Base-by-base conservation (phyloP, 2,113 vertebrate species). In the Dipodomys merriami region DNA sequence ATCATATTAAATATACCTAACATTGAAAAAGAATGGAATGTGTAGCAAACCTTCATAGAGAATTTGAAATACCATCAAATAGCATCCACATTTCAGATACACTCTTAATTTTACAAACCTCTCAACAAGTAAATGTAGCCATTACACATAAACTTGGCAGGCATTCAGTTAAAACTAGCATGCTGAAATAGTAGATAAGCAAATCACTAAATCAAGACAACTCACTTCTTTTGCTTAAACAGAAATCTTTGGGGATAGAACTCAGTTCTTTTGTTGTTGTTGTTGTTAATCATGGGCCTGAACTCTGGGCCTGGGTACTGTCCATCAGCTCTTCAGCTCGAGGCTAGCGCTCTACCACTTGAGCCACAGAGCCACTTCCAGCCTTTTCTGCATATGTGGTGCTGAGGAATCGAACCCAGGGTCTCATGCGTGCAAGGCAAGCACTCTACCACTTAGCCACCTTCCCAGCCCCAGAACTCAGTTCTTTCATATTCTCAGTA, bases 151-250 rank as follows among this genome's bases (percentile, higher is more conserved):
- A 71, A 90, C 82, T 83, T 93, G 86, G 91, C 89, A 94, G 39
- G 62, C 30, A 87, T 68, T 94, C 86, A 76, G 67, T 85, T 74
- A 90, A 95, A 95, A 44, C 77, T 86, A 79, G 86, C 89, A 46
- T 81, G 68, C 60, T 93, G 79, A 96, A 95, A 76, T 35, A 49
- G 87, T 25, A 92, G 89, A 95, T 94, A 96, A 92, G 86, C 91
- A 91, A 94, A 95, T 91, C 77, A 89, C 46, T 91, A 89, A 94
- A 96, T 95, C 80, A 97, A 84, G 49, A 88, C 49, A 91, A 93
- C 35, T 86, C 65, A 23, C 68, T 96, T 95, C 57, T 81, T 92
- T 80, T 69, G 72, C 57, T 92, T 65, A 88, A 93, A 86, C 19
- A 20, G n/a, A 91, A 94, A 91, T 91, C 64, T 93, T 83, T n/a